Evolutionary conservation across 2,113 vertebrate genomes (phyloP), one percentile per base, ranked within the genome.

Genomic region (Spea bombifrons): DNA sequence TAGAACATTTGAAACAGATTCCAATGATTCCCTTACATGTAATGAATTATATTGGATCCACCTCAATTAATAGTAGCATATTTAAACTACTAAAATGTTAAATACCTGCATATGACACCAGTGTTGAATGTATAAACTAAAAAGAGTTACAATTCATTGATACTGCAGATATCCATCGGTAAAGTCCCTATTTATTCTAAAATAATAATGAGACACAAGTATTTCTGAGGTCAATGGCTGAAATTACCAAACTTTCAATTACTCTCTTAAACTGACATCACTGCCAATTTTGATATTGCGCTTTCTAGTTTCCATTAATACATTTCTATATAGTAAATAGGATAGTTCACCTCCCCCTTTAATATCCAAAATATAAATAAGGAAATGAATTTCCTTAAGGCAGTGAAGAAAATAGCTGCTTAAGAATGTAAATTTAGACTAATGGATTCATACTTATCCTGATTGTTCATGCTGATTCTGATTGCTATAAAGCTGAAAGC

Each of bases 401-500:
- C 61, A 17, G 49, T 49, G 45, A 17, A 50, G 50, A 66, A 78
- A 73, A 73, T 63, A 53, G 52, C 61, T 55, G 63, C 70, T 64
- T 79, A 66, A 15, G 16, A 53, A 79, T 79, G 69, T 64, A 79
- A 79, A 79, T 79, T 8, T 47, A 73, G 71, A 66, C 76, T 79
- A 79, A 79, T 79, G 63, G 69, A 73, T 79, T 79, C 76, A 79
- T 73, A 72, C 70, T 79, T 79, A 53, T 57, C 71, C 70, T 79
- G 76, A 79, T 73, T 79, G 61, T 79, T 79, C 70, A 72, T 73
- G 76, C 70, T 79, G 76, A 73, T 73, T 73, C n/a, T 79, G 76
- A 79, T 79, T 79, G 61, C 63, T n/a, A 48, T 72, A 78, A 61
- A 65, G 61, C 61, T 73, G 59, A 73, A 66, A 73, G 69, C 76